A percentile compares a stretch with the other conserved stretches of the same genome.
These are phyloP conservation scores for Syrphus vitripennis DNA, from an alignment of 2,888 invertebrate genomes.

Conservation along the genomic window DNA sequence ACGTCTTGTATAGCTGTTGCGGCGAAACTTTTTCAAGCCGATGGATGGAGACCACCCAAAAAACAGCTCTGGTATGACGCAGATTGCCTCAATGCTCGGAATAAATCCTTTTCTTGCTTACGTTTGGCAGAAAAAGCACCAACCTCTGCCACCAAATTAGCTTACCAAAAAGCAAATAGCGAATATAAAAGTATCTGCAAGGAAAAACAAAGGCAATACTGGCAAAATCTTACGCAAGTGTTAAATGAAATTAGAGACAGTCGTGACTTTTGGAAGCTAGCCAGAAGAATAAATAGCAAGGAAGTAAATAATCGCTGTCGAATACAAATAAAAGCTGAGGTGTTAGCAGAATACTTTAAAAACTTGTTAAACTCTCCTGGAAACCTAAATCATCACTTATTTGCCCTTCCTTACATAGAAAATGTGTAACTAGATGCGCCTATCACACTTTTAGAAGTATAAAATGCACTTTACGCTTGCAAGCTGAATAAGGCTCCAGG, in stretches of 20 bases:
- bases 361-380: background rate
- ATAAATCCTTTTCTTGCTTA: background rate
- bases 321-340: background rate
- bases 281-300: background rate
- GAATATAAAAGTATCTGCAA: background rate
- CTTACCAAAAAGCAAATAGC: background rate
- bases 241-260: background rate
- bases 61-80: constrained; percentile 7
- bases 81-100: background rate
- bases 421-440: too few relatives aligned
- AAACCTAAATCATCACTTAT: background rate
- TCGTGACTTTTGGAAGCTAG: background rate
- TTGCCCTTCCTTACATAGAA: background rate
- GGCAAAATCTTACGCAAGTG: background rate
- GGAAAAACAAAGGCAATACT: background rate
- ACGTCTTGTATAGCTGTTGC: background rate
- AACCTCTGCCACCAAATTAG: too few relatives aligned
- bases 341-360: background rate
- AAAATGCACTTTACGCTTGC: background rate
- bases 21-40: background rate
- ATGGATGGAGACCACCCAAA: background rate
- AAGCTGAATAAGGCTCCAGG: background rate
- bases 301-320: background rate
- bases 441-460: too few relatives aligned
- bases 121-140: background rate